Conservation (phyloP, 2,888 invertebrate species). For the Netelia virgata region DNA sequence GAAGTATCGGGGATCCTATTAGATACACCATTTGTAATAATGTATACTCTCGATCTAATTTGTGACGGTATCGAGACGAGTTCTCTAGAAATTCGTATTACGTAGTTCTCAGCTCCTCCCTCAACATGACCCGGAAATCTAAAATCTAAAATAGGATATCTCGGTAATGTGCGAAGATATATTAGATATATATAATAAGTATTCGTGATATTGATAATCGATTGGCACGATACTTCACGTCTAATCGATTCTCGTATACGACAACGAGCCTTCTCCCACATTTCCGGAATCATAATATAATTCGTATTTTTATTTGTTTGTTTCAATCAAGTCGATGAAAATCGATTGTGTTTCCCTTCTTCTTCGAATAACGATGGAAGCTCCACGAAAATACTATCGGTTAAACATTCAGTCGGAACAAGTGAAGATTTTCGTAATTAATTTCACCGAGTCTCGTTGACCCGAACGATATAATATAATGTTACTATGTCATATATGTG, state of each 20-base stretch:
- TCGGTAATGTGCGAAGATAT: conserved; percentile 52
- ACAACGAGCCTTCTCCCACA: conserved; percentile 6
- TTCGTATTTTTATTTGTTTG: conserved; percentile 29
- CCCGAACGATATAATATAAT: conserved; percentile 44
- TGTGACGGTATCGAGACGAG: conserved; percentile 5
- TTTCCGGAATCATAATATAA: conserved; percentile 36
- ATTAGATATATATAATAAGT: conserved; percentile 47
- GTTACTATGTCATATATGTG: conserved; percentile 27
- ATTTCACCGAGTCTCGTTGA: conserved; percentile 46
- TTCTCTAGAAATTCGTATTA: conserved; percentile 29
- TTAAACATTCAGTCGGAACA: conserved; percentile 64
- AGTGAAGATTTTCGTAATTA: conserved; percentile 49
- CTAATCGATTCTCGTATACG: conserved; percentile 14
- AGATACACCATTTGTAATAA: not conserved
- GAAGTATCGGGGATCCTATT: not conserved
- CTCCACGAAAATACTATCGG: conserved; percentile 65
- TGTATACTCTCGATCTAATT: conserved; percentile 10
- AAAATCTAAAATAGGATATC: conserved; percentile 15
- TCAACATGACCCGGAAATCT: conserved; percentile 21
- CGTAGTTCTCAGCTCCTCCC: conserved; percentile 42
- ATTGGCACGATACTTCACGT: conserved; percentile 33
- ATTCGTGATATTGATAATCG: conserved; percentile 37
- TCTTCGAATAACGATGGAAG: conserved; percentile 54
- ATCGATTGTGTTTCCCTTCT: conserved; percentile 22
- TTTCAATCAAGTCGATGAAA: conserved; percentile 33